Evolutionary conservation across 2,888 invertebrate species (phyloP), one percentile per base, ranked within the genome.

Genomic region (Cheilosia vulpina): DNA sequence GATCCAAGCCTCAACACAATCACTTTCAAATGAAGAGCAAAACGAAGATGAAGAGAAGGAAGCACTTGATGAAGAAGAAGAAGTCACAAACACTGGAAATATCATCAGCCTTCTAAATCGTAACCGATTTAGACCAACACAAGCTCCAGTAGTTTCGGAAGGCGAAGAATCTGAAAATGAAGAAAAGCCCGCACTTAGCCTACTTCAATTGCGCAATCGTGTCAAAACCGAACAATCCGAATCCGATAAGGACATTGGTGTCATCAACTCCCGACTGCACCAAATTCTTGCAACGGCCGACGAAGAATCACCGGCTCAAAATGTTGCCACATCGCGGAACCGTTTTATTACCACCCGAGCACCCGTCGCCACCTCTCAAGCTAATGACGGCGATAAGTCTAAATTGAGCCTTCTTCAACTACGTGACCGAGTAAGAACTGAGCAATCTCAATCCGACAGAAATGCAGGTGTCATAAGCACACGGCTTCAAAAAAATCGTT

Each of bases 141-240:
- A 52, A 57, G 38, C 69, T 27, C 34, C 73, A 4, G 13, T 34
- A 15, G 43, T n/a, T 2, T 9, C n/a, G 1, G 27, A 52, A 15
- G 27, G 7, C 0, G 34, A 57, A 31, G 21, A 57, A 31, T 11
- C 19, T 41, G 47, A 73, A 41, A 47, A 17, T 19, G 53, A 71
- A 21, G 72, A 53, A 31, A 63, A 41, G 60, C 66, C 53, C 15
- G 79, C 87, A 2, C 34, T 87, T 4, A 88, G 88, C n/a, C 81
- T 90, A 6, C 87, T 88, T 6, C 88, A 87, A 17, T 41, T 90
- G 3, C 89, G 89, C 2, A 85, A 90, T 62, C 89, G 89, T 0
- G 82, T 88, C 4, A 88, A 88, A 75, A 85, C 71, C 7, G 88
- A 88, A 21, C 88, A 89, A 62, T 31, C 87, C 3, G 87, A 87